Evolutionary conservation across 2,113 vertebrate species (phyloP).

Genomic region (Barbus barbus): DNA sequence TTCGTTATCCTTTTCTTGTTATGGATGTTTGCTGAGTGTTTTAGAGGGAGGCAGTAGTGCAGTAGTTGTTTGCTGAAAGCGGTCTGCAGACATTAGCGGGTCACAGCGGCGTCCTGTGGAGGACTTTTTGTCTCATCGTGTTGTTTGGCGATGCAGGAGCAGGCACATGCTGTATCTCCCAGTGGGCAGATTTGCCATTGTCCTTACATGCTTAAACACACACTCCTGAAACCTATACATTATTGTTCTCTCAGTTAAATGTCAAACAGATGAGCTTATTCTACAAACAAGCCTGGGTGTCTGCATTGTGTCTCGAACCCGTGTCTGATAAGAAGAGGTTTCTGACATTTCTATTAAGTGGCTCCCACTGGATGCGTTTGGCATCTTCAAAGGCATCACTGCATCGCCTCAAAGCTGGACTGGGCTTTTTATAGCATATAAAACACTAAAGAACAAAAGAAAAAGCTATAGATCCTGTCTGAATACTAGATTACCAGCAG

Average conservation of each 20-base stretch:
- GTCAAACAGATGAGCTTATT: no score
- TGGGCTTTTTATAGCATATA: constrained; percentile 57
- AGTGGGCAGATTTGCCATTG: no score
- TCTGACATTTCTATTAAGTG: constrained; percentile 70
- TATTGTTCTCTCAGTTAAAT: background rate
- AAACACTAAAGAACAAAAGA: background rate
- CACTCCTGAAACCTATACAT: constrained; percentile 15
- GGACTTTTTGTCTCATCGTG: background rate
- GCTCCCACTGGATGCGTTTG: constrained; percentile 58
- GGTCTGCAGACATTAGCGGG: no score
- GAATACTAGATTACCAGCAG: background rate
- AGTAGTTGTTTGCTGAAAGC: background rate
- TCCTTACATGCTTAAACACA: no score
- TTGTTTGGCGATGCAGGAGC: constrained; percentile 17
- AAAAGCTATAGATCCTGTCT: background rate
- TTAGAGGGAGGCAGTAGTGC: background rate
- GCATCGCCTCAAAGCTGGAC: background rate
- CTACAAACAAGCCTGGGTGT: constrained; percentile 16
- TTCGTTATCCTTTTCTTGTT: background rate
- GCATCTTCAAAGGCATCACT: constrained; percentile 54
- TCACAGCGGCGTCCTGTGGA: no score
- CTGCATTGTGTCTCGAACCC: constrained; percentile 41
- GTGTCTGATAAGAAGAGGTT: constrained; percentile 53
- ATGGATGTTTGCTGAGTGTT: background rate
- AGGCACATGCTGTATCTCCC: no score